Evolutionary conservation across 2,113 vertebrate genomes (phyloP).

Genomic region (Catharus fuscescens): DNA sequence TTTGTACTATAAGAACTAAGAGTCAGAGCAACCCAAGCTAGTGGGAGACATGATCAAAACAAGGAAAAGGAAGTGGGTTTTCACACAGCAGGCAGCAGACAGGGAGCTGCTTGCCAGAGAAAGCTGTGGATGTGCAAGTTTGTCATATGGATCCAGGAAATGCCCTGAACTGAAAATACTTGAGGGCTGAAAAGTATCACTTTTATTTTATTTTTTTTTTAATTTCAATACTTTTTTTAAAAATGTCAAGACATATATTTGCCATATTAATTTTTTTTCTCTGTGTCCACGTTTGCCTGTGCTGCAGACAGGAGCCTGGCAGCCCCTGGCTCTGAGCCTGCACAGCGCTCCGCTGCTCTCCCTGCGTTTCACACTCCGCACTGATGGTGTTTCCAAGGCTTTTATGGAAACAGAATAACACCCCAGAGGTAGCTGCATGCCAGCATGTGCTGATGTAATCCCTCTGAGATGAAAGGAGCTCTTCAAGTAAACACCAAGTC

Average conservation of each 20-base stretch:
- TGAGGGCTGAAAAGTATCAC: background rate
- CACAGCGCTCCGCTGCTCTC: background rate
- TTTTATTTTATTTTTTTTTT: too few species aligned
- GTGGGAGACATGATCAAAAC: background rate
- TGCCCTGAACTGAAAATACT: background rate
- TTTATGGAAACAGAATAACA: background rate
- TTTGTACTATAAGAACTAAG: background rate
- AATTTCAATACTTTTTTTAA: too few species aligned
- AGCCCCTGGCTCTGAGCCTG: background rate
- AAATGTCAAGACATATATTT: background rate
- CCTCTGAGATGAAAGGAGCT: conserved; percentile 11
- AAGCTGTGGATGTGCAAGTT: background rate
- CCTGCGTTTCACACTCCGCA: rapidly evolving
- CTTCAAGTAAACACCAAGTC: background rate
- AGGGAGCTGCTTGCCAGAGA: background rate
- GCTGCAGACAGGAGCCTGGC: background rate
- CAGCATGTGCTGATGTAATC: conserved; percentile 29
- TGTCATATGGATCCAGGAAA: background rate
- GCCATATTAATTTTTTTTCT: background rate
- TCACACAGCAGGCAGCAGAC: background rate
- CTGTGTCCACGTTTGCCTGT: rapidly evolving
- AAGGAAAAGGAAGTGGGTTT: conserved; percentile 5
- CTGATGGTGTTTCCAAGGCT: background rate
- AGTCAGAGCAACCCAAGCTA: background rate
- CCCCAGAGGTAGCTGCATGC: background rate